Evolutionary conservation across 2,113 vertebrate species (phyloP), one percentile per base, ranked within the genome.

Genomic region (Scartelaos histophorus): DNA sequence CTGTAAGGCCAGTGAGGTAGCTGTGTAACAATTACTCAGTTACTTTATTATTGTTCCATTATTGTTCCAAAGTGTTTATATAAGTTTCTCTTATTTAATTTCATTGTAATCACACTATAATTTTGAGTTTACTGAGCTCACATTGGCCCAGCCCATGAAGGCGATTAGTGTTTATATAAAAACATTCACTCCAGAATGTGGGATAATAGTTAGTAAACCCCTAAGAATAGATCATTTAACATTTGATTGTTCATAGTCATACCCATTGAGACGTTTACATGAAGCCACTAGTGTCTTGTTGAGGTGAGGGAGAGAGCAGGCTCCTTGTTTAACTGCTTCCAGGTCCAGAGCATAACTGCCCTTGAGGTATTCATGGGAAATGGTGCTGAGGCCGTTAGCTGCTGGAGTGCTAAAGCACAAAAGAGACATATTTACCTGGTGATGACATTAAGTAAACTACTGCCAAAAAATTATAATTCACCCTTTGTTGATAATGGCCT

Each of bases 331-430:
- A 43, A 98, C 97, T 0, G 96, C 97, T 79, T 98, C 97, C 54
- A 98, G 93, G 78, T 98, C 97, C 90, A 98, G 91, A 15, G 94
- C 93, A 1, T 98, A 98, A 91, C 96, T 98, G 67, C 96, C 95
- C 85, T 96, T 98, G 91, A 98, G 93, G 87, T 98, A 98, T 83
- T 98, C 97, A 0, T 98, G 97, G 1, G 97, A 98, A 57, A 98
- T 91, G 56, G 93, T 95, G 90, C 94, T 97, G 74, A 98, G 91
- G 16, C 97, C 96, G 2, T 98, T 98, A 56, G 94, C 91, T 25
- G 94, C 87, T 54, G 94, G 94, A 71, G 38, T 5, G 69, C 85
- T 90, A 22, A 73, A 66, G 24, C 19, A 46, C 35, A 64, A 66
- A 46, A 47, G 3, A 66, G 43, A 66, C 3, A 66, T 19, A 43